Evolutionary conservation across 2,888 invertebrate species (phyloP).

Genomic region (Cheilosia impressa): DNA sequence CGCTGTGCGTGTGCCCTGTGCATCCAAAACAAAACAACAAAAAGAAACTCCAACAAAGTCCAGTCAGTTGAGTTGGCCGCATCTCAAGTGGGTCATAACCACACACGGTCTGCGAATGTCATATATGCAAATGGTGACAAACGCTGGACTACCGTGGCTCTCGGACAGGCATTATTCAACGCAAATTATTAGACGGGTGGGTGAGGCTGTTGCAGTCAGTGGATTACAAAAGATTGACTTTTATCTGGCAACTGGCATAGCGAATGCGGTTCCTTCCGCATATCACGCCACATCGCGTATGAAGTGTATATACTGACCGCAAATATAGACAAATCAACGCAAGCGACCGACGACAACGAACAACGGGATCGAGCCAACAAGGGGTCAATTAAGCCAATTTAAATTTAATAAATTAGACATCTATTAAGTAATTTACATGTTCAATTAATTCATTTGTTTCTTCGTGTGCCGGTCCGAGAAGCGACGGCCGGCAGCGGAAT

Average conservation of each 20-base stretch:
- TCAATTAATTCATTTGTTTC: slow-evolving; percentile 77
- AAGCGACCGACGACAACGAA: slow-evolving; percentile 14
- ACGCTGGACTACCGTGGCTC: slow-evolving; percentile 13
- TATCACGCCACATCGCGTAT: slow-evolving; percentile 34
- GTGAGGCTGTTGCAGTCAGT: background rate
- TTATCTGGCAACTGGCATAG: slow-evolving; percentile 31
- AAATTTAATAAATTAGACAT: slow-evolving; percentile 83
- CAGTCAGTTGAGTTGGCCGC: slow-evolving; percentile 16
- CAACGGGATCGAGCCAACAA: slow-evolving; percentile 51
- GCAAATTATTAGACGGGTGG: slow-evolving; percentile 40
- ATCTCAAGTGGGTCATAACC: slow-evolving; percentile 68
- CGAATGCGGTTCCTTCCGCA: slow-evolving; percentile 47
- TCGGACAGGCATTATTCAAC: slow-evolving; percentile 42
- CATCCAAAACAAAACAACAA: background rate
- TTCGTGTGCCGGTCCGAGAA: slow-evolving; percentile 27
- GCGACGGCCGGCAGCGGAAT: background rate
- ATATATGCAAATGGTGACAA: slow-evolving; percentile 60
- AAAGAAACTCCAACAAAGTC: background rate
- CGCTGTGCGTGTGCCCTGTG: background rate
- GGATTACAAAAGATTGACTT: slow-evolving; percentile 52
- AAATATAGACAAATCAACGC: slow-evolving; percentile 20
- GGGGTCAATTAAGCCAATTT: slow-evolving; percentile 84
- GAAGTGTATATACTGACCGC: background rate
- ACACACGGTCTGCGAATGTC: slow-evolving; percentile 56
- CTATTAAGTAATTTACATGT: slow-evolving; percentile 82